Conservation (phyloP, 1,140 invertebrate species). For the Bombus confusus region DNA sequence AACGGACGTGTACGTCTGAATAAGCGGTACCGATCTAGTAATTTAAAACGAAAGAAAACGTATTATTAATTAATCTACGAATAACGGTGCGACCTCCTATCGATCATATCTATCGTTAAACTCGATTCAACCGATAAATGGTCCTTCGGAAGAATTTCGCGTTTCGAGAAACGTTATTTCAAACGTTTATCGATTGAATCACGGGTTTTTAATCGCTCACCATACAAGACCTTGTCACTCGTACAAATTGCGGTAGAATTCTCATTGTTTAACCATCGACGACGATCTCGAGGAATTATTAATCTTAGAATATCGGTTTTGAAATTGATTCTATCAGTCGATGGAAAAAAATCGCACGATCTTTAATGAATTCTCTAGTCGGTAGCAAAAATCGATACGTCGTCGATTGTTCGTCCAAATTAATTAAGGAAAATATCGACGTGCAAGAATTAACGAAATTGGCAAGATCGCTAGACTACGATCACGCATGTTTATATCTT, state of each 20-base stretch:
- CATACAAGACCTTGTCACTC: conserved; percentile 22
- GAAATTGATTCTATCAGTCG: background rate
- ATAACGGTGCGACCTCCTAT: conserved; percentile 42
- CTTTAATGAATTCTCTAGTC: background rate
- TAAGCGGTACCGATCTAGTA: conserved; percentile 58
- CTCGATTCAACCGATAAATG: background rate
- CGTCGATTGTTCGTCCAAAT: background rate
- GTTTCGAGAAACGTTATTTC: background rate
- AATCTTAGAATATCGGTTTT: background rate
- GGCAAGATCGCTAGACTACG: background rate
- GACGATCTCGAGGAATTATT: conserved; percentile 8
- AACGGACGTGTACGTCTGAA: conserved; percentile 25
- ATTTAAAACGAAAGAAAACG: conserved; percentile 34
- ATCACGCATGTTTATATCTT: too few species aligned
- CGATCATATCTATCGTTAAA: conserved; percentile 33
- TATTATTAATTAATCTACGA: conserved; percentile 47
- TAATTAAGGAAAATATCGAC: background rate
- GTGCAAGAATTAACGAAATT: background rate
- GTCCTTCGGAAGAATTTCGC: background rate
- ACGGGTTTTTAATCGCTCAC: conserved; percentile 29
- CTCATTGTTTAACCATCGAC: background rate
- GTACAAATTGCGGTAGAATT: conserved; percentile 47
- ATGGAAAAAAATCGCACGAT: background rate
- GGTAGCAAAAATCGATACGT: background rate
- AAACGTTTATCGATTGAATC: background rate